phyloP scores from a whole-genome alignment of 2,888 invertebrate genomes.

The Dinocampus coccinellae region DNA sequence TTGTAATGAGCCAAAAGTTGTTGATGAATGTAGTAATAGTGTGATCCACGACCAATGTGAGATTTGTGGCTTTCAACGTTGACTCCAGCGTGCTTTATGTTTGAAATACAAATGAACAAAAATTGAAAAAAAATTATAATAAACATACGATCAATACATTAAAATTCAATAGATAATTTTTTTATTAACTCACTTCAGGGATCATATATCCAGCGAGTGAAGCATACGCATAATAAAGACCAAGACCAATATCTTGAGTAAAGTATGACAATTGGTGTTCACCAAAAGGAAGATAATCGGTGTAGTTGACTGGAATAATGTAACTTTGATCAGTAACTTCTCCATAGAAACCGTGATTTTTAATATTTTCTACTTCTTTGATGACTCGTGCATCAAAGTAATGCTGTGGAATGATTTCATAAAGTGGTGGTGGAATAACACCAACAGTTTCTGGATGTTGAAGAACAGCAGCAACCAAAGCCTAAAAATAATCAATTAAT shows the following conservation, averaged over 20 bases:
- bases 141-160: too few relatives aligned
- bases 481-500: slow-evolving; percentile 65
- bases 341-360: slow-evolving; percentile 47
- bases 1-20: slow-evolving; percentile 81
- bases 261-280: slow-evolving; percentile 78
- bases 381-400: slow-evolving; percentile 80
- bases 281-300: slow-evolving; percentile 68
- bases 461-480: slow-evolving; percentile 74
- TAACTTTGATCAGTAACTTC: slow-evolving; percentile 66
- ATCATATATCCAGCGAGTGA: slow-evolving; percentile 71
- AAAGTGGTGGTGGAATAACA: slow-evolving; percentile 77
- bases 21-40: slow-evolving; percentile 76
- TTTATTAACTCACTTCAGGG: slow-evolving; percentile 50
- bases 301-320: slow-evolving; percentile 76
- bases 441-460: slow-evolving; percentile 77
- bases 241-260: slow-evolving; percentile 79
- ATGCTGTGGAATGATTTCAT: slow-evolving; percentile 81
- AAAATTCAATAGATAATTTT: not conserved
- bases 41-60: slow-evolving; percentile 64
- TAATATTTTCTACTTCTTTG: slow-evolving; percentile 73
- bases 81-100: slow-evolving; percentile 64
- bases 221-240: slow-evolving; percentile 77
- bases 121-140: too few relatives aligned
- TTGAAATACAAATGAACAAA: too few relatives aligned
- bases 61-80: slow-evolving; percentile 38